phyloP scores from a whole-genome alignment of 1,140 invertebrate genomes.

The Eueides isabella region DNA sequence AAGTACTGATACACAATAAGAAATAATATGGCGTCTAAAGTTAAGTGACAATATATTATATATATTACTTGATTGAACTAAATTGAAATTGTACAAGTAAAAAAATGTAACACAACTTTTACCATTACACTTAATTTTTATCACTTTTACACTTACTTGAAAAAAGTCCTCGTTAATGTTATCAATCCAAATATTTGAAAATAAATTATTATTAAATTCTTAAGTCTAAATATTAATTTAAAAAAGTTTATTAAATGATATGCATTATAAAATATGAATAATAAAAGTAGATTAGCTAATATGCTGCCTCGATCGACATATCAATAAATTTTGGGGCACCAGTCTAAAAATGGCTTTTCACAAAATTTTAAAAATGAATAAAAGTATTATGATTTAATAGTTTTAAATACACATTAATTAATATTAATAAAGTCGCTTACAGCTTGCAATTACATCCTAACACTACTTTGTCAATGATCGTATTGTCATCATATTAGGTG shows the following conservation, averaged over 20 bases:
- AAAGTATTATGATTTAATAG: neutral
- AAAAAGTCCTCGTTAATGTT: neutral
- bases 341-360: neutral
- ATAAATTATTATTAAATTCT: neutral
- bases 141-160: neutral
- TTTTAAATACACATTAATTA: conserved; percentile 5
- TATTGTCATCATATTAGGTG: conserved; percentile 1
- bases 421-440: neutral
- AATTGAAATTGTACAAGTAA: neutral
- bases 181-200: neutral
- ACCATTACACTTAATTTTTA: neutral
- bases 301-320: neutral
- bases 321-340: neutral
- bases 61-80: too few relatives aligned
- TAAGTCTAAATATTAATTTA: neutral
- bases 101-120: neutral
- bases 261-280: neutral
- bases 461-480: neutral
- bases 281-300: neutral
- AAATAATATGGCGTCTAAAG: too few relatives aligned
- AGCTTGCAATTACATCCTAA: neutral
- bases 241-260: neutral
- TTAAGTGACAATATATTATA: too few relatives aligned
- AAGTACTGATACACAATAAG: too few relatives aligned
- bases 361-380: neutral